Evolutionary conservation across 1,140 invertebrate species (phyloP), one percentile per base, ranked within the genome.

Genomic region (Drosophila lini): DNA sequence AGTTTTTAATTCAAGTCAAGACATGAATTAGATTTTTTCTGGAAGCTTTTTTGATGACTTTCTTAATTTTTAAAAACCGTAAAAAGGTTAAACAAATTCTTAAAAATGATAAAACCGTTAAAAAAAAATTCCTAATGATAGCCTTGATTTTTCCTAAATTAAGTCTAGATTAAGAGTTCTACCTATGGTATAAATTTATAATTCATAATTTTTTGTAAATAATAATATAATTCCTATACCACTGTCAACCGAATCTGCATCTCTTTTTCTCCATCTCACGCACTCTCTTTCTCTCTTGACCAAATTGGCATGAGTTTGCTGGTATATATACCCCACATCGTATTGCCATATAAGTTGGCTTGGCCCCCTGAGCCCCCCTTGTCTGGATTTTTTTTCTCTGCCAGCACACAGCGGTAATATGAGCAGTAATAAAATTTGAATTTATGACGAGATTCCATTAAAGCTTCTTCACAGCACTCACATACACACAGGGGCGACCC

Each of bases 381-480:
- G 60, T 58, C 74, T 59, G 52, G 40, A 58, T 31, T 41, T 71
- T 40, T 62, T 44, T 11, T 60, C 47, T 68, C 64, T 62, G 78
- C 64, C 68, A 71, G 79, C 78, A 62, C 60, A 47, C 25, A 62
- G 77, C 85, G 59, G 84, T 89, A 89, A 89, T 89, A 88, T 89
- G 85, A 85, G 82, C 80, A 82, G 86, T 76, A 90, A 90, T 90
- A 90, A 90, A 90, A 90, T 90, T 90, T 88, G 88, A 90, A 90
- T 90, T 90, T 90, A 90, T 90, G 86, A 88, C 86, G 88, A 91
- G 86, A 90, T 83, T 90, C 86, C 86, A 90, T 90, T 90, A 90
- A 90, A 90, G 86, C 88, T 88, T 90, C 86, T 90, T 88, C 80
- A 59, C 84, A 82, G 78, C 84, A 89, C 80, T 71, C 76, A 53